Conservation (phyloP, 1,140 invertebrate species). For the Branchinecta lindahli region DNA sequence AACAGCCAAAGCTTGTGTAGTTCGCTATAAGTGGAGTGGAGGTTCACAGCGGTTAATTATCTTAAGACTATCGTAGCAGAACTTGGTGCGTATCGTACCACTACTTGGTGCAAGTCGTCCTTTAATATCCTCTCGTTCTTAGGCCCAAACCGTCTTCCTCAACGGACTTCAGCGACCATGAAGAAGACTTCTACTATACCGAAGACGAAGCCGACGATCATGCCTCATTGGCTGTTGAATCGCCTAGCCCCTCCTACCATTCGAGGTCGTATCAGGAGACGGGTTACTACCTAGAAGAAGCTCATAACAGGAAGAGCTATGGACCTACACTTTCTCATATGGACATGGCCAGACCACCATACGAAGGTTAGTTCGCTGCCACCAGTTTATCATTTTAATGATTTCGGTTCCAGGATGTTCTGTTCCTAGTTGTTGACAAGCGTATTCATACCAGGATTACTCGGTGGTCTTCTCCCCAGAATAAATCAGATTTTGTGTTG, state of each 20-base stretch:
- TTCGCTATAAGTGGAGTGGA: too few species aligned
- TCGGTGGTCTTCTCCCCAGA: too few species aligned
- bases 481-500: not conserved
- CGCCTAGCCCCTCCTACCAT: conserved; percentile 17
- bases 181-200: conserved; percentile 92
- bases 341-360: conserved; percentile 84
- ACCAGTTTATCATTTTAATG: not conserved
- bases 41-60: too few species aligned
- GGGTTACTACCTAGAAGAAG: conserved; percentile 3
- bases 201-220: conserved; percentile 41
- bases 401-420: too few species aligned
- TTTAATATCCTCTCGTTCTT: not conserved
- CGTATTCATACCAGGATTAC: too few species aligned
- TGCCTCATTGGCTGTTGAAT: conserved; percentile 21
- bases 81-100: conserved; percentile 8
- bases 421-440: too few species aligned
- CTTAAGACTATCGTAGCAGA: not conserved
- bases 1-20: too few species aligned
- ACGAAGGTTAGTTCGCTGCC: conserved; percentile 40
- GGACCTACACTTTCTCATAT: conserved; percentile 72
- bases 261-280: conserved; percentile 12
- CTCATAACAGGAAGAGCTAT: conserved; percentile 26
- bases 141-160: not conserved
- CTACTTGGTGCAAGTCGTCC: not conserved
- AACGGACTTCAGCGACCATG: conserved; percentile 46